Evolutionary conservation across 2,797 vertebrate genomes (phyloP).

Genomic region (Phrynocephalus vlangalii): DNA sequence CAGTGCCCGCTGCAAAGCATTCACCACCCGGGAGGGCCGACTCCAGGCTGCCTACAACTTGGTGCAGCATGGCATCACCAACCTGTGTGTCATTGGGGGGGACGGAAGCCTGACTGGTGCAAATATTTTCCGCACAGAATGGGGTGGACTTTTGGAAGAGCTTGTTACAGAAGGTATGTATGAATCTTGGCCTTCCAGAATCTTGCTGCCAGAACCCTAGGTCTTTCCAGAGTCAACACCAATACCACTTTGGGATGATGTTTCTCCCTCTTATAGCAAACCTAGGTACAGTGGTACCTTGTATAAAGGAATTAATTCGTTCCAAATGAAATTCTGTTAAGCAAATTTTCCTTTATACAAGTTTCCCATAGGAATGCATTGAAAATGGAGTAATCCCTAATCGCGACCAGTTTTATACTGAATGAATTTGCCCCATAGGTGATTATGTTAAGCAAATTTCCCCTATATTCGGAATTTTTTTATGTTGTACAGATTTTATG

Average conservation of each 20-base stretch:
- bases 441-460: too few relatives aligned
- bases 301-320: too few relatives aligned
- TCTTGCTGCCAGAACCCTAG: not conserved
- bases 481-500: too few relatives aligned
- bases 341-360: too few relatives aligned
- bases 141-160: constrained; percentile 88
- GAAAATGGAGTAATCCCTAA: too few relatives aligned
- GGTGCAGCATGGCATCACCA: constrained; percentile 91
- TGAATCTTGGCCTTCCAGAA: not conserved
- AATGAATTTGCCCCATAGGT: too few relatives aligned
- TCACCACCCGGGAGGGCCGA: constrained; percentile 88
- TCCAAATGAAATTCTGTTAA: too few relatives aligned
- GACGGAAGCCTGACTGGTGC: constrained; percentile 96
- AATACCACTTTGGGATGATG: not conserved
- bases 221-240: not conserved
- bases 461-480: too few relatives aligned
- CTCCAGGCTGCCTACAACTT: constrained; percentile 89
- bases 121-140: constrained; percentile 92
- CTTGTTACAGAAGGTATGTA: constrained; percentile 85
- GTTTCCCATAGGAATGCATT: too few relatives aligned
- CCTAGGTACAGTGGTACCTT: not conserved
- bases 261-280: not conserved
- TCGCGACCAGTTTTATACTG: too few relatives aligned
- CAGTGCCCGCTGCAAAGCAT: constrained; percentile 93
- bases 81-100: constrained; percentile 95